Evolutionary conservation across 2,113 vertebrate species (phyloP).

Genomic region (Oenanthe oenanthe): DNA sequence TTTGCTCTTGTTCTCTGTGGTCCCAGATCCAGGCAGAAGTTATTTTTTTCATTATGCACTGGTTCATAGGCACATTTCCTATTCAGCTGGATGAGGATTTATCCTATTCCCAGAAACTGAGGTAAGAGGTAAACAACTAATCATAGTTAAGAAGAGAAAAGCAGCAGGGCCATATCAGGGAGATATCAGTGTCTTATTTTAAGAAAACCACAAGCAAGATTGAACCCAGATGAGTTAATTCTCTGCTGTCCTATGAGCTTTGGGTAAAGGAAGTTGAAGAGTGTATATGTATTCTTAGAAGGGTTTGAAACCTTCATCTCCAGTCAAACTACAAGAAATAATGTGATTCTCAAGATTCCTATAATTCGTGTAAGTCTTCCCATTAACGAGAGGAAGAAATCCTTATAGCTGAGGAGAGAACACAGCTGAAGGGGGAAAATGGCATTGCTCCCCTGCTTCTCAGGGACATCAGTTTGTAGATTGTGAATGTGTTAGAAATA

Average conservation of each 20-base stretch:
- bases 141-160: neutral
- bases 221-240: neutral
- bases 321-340: neutral
- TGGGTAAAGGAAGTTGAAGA: neutral
- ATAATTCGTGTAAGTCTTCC: neutral
- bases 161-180: neutral
- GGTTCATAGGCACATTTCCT: neutral
- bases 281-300: neutral
- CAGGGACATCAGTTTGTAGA: neutral
- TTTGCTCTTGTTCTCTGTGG: neutral
- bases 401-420: neutral
- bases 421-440: neutral
- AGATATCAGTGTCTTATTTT: neutral
- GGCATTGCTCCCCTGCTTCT: neutral
- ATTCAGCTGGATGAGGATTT: neutral
- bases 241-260: neutral
- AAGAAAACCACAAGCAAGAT: accelerated
- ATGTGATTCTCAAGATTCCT: neutral
- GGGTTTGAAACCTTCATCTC: neutral
- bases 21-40: neutral
- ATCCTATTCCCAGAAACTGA: neutral
- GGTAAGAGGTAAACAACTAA: neutral
- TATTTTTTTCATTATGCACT: neutral
- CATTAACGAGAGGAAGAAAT: neutral
- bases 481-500: neutral